phyloP scores from a whole-genome alignment of 2,888 invertebrate genomes.

The Phyto melanocephala region DNA sequence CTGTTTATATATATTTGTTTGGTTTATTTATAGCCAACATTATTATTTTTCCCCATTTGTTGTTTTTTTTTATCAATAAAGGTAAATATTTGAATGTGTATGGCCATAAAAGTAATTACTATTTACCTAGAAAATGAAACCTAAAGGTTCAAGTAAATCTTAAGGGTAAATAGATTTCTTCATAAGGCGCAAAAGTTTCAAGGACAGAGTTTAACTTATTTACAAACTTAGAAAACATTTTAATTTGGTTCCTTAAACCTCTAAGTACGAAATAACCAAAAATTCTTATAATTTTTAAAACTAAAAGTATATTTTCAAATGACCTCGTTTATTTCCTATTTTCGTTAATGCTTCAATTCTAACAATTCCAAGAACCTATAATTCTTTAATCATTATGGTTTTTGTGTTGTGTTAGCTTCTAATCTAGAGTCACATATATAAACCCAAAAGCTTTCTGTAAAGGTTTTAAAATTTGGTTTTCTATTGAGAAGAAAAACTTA shows the following conservation, averaged over 20 bases:
- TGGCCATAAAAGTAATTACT: too few species aligned
- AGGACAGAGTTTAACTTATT: background rate
- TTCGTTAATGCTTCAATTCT: background rate
- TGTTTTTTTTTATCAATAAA: too few species aligned
- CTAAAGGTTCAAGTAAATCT: background rate
- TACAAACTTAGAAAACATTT: too few species aligned
- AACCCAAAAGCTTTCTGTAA: slow-evolving; percentile 11
- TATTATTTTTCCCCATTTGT: too few species aligned
- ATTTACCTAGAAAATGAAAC: slow-evolving; percentile 10
- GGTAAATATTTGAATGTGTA: background rate
- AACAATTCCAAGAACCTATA: background rate
- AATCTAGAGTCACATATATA: background rate
- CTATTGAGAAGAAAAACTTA: background rate
- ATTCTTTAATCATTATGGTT: background rate
- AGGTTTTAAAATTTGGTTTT: slow-evolving; percentile 24
- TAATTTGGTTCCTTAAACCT: too few species aligned
- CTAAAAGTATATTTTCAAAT: background rate
- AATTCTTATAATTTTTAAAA: too few species aligned
- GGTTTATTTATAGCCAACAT: too few species aligned
- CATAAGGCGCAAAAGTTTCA: background rate
- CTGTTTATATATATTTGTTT: too few species aligned
- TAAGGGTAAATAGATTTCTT: background rate
- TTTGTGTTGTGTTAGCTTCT: background rate
- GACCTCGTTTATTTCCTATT: background rate
- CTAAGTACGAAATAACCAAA: too few species aligned